Conservation (phyloP, 64 coral and sea anemone genomes). For the Actinia tenebrosa region DNA sequence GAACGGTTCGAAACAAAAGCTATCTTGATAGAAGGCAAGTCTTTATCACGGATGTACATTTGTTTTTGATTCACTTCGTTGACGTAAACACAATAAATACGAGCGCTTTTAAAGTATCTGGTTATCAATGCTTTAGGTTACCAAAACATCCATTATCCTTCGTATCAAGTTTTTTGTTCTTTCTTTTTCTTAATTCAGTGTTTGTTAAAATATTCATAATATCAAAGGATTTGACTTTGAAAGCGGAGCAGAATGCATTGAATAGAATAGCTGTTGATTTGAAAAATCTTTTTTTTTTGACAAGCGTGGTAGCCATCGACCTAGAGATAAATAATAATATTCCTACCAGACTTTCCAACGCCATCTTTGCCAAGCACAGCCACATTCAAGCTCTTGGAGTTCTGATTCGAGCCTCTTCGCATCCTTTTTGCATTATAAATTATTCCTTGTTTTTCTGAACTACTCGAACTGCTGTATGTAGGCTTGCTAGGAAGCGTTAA, state of each 20-base stretch:
- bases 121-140: neutral
- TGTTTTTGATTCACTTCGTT: neutral
- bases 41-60: neutral
- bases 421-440: conserved; percentile 16
- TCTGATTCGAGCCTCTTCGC: conserved; percentile 30
- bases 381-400: conserved; percentile 38
- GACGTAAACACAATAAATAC: neutral
- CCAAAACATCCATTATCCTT: neutral
- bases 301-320: neutral
- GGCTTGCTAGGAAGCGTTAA: conserved; percentile 9
- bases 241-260: neutral
- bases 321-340: too few species aligned
- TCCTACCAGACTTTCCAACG: conserved; percentile 56
- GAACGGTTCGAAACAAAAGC: neutral
- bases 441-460: neutral
- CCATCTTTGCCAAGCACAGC: conserved; percentile 59
- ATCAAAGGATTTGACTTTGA: neutral
- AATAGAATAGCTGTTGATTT: too few species aligned
- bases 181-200: neutral
- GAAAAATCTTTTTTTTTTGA: neutral
- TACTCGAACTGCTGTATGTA: neutral
- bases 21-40: neutral
- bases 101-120: neutral
- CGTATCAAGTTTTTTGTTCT: neutral
- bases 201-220: neutral